Evolutionary conservation across 2,888 invertebrate genomes (phyloP).

Genomic region (Epirrhoe tristata): DNA sequence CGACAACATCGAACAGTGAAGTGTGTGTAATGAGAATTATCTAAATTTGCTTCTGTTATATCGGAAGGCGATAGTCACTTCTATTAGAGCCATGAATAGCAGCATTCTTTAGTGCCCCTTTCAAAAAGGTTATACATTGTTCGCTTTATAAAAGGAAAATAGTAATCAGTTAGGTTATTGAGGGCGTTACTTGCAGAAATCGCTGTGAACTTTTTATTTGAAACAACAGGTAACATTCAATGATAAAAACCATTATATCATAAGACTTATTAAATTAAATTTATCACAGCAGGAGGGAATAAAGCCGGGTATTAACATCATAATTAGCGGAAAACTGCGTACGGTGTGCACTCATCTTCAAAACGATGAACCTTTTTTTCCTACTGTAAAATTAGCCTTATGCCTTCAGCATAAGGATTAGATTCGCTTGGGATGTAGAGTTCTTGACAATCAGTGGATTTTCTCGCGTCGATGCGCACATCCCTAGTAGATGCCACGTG

Average conservation of each 20-base stretch:
- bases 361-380: slow-evolving; percentile 41
- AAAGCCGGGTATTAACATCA: slow-evolving; percentile 64
- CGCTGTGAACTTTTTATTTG: slow-evolving; percentile 39
- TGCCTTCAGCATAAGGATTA: slow-evolving; percentile 30
- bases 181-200: slow-evolving; percentile 77
- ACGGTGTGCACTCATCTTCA: slow-evolving; percentile 60
- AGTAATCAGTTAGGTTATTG: slow-evolving; percentile 81
- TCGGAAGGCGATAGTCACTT: slow-evolving; percentile 73
- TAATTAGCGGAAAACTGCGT: slow-evolving; percentile 76
- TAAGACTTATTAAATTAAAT: slow-evolving; percentile 61
- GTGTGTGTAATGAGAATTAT: slow-evolving; percentile 85
- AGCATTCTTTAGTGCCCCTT: slow-evolving; percentile 76
- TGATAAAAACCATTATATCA: slow-evolving; percentile 37
- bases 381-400: slow-evolving; percentile 33
- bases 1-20: slow-evolving; percentile 78
- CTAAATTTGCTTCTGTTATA: slow-evolving; percentile 81
- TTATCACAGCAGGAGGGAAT: slow-evolving; percentile 59
- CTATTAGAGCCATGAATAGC: slow-evolving; percentile 76
- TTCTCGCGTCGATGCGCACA: slow-evolving; percentile 65
- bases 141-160: slow-evolving; percentile 74
- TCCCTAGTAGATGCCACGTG: slow-evolving; percentile 72
- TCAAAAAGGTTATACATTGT: slow-evolving; percentile 76
- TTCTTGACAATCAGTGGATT: slow-evolving; percentile 61
- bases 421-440: slow-evolving; percentile 32
- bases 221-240: slow-evolving; percentile 34